A percentile compares a stretch with the other conserved stretches of the same genome.
Evolutionary conservation across 2,797 vertebrate species (phyloP).

Genomic region (Steatocranus sp.): DNA sequence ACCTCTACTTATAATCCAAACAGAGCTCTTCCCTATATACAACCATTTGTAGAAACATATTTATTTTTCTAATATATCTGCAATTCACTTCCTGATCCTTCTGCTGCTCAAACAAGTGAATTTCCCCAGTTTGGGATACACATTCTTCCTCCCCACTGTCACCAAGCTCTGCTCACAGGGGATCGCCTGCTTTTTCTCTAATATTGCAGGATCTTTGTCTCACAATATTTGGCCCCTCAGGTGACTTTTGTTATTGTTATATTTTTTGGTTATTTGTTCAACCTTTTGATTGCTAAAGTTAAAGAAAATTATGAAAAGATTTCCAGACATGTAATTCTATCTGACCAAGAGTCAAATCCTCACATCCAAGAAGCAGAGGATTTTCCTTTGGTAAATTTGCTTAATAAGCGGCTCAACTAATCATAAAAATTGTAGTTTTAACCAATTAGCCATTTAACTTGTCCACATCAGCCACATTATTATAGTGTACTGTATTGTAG

Average conservation of each 20-base stretch:
- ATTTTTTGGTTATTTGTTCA: neutral
- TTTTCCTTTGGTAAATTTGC: neutral
- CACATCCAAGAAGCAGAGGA: neutral
- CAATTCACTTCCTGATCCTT: neutral
- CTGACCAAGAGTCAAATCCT: neutral
- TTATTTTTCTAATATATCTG: neutral
- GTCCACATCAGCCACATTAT: neutral
- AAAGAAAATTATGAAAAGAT: neutral
- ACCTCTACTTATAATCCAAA: neutral
- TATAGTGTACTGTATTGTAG: neutral
- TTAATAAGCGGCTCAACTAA: neutral
- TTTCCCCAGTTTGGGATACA: rapidly evolving
- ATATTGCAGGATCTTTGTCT: neutral
- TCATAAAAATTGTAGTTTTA: neutral
- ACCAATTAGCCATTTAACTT: neutral
- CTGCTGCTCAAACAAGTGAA: neutral
- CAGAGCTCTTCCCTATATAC: neutral
- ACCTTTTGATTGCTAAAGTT: neutral
- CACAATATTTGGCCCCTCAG: neutral
- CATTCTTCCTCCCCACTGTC: rapidly evolving
- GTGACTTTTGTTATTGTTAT: neutral
- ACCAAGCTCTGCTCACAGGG: neutral
- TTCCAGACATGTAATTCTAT: neutral
- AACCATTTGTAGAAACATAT: neutral
- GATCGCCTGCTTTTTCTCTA: neutral